A percentile compares a stretch with the other conserved stretches of the same genome.
phyloP scores from a whole-genome alignment of 2,797 vertebrate genomes.

The Megalops cyprinoides region DNA sequence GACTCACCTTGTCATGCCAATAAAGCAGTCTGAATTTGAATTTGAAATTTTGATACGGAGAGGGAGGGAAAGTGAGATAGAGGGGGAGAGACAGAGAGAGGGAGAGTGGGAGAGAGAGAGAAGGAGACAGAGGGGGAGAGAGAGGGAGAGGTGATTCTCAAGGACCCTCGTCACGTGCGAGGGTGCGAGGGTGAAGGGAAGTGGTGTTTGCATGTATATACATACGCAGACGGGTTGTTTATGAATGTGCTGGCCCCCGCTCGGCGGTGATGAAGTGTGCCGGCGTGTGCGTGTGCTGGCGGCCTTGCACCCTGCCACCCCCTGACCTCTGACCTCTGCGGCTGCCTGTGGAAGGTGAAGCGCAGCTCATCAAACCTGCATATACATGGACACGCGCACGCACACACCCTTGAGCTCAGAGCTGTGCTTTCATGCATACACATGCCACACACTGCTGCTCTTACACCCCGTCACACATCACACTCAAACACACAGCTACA shows the following conservation, averaged over 20 bases:
- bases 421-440: constrained; percentile 31
- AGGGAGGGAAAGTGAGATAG: neutral
- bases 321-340: constrained; percentile 50
- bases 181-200: constrained; percentile 35
- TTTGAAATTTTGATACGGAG: too few species aligned
- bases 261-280: constrained; percentile 44
- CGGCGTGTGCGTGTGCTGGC: constrained; percentile 30
- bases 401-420: constrained; percentile 26
- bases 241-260: constrained; percentile 45
- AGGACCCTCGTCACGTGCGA: neutral
- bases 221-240: constrained; percentile 57
- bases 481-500: neutral
- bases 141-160: neutral
- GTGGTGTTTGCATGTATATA: constrained; percentile 55
- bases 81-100: neutral
- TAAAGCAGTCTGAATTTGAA: too few species aligned
- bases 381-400: constrained; percentile 15
- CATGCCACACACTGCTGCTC: neutral
- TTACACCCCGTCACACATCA: constrained; percentile 18
- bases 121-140: neutral
- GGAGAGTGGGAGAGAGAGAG: neutral
- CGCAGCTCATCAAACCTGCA: constrained; percentile 45
- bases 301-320: constrained; percentile 56
- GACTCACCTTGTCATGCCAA: too few species aligned
- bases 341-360: constrained; percentile 7